These are phyloP conservation scores for Cnemophilus loriae DNA, from an alignment of 2,113 vertebrate genomes.

Conservation along the genomic window DNA sequence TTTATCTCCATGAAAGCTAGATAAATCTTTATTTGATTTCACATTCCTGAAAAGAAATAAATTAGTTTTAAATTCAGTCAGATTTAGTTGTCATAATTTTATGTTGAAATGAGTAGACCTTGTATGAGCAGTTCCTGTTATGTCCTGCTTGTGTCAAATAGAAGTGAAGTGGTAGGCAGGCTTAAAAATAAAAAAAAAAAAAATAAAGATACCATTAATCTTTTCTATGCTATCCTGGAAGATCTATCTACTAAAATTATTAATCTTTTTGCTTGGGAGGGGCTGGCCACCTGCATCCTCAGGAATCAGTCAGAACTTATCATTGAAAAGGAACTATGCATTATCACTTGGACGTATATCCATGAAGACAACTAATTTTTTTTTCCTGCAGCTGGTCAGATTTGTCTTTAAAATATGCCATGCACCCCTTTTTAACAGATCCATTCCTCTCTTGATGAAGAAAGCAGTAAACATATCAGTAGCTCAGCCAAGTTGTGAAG, in stretches of 20 bases:
- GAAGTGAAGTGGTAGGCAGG: neutral
- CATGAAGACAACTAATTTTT: neutral
- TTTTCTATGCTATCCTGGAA: neutral
- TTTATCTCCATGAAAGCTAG: neutral
- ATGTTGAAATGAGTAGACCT: neutral
- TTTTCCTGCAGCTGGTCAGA: neutral
- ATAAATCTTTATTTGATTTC: neutral
- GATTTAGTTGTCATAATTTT: neutral
- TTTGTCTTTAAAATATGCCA: neutral
- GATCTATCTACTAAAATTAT: neutral
- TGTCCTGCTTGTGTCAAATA: neutral
- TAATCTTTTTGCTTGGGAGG: neutral
- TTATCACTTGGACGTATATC: neutral
- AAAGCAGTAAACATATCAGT: neutral
- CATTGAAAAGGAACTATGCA: neutral
- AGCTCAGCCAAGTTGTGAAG: neutral
- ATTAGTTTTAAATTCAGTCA: neutral
- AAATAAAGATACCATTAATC: neutral
- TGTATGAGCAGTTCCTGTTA: neutral
- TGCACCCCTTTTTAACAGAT: neutral
- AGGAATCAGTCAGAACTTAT: neutral
- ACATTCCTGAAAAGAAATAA: neutral
- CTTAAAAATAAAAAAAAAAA: neutral
- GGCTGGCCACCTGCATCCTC: neutral
- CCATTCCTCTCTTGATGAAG: neutral